These are phyloP conservation scores for Neodon shergylaensis DNA, from an alignment of 2,113 vertebrate species.

Conservation along the genomic window DNA sequence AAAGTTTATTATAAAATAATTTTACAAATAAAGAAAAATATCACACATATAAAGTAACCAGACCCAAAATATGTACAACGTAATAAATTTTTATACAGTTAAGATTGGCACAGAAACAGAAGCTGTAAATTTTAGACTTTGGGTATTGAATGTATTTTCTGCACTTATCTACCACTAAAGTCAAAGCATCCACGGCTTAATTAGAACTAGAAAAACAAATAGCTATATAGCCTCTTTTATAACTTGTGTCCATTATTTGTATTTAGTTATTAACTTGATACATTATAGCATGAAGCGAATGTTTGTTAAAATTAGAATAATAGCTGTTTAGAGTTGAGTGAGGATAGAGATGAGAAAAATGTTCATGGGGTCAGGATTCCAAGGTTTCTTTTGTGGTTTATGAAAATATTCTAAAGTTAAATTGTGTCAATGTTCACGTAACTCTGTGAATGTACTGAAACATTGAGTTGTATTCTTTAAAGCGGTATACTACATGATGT, in stretches of 20 bases:
- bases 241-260: background rate
- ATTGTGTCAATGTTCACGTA: background rate
- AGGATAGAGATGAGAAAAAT: background rate
- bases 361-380: background rate
- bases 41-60: background rate
- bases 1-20: background rate
- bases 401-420: constrained; percentile 4
- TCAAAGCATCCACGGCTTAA: background rate
- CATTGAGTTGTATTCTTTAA: background rate
- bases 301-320: background rate
- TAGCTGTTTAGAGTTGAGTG: background rate
- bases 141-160: background rate
- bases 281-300: background rate
- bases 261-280: background rate
- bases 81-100: background rate
- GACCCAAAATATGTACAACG: background rate
- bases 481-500: background rate
- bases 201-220: background rate
- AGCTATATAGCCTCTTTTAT: background rate
- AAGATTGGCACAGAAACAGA: background rate
- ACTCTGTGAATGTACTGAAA: background rate
- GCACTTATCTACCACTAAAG: background rate
- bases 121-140: background rate
- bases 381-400: background rate
- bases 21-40: background rate